Conservation (phyloP, 2,888 invertebrate species). For the Marasmarcha lunaedactyla region DNA sequence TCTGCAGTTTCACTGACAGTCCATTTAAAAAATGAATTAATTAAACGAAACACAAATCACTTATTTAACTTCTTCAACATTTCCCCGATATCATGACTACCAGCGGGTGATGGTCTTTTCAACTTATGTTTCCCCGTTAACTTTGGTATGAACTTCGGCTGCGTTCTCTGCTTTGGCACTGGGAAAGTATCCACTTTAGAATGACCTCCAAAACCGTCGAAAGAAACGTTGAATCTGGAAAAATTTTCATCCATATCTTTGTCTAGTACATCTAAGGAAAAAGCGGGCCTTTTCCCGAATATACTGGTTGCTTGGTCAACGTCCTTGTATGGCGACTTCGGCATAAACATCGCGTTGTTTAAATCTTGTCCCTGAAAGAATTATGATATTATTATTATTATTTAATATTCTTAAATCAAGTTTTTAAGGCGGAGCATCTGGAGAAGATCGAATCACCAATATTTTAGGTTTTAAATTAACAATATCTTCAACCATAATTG, state of each 20-base stretch:
- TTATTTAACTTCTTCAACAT: slow-evolving; percentile 21
- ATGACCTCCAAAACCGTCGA: slow-evolving; percentile 70
- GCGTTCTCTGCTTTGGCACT: slow-evolving; percentile 24
- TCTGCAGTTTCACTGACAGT: too few species aligned
- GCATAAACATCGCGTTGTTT: too few species aligned
- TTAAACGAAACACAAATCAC: neutral
- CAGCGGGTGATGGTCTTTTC: slow-evolving; percentile 28
- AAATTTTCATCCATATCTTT: slow-evolving; percentile 16
- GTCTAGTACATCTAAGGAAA: slow-evolving; percentile 23
- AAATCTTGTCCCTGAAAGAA: too few species aligned
- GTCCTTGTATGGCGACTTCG: too few species aligned
- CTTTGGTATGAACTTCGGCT: slow-evolving; percentile 23
- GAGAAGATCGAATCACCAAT: too few species aligned
- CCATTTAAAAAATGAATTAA: too few species aligned
- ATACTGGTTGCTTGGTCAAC: slow-evolving; percentile 31
- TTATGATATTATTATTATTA: too few species aligned
- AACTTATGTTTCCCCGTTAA: slow-evolving; percentile 37
- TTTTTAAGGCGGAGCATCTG: too few species aligned
- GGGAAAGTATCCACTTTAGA: slow-evolving; percentile 64
- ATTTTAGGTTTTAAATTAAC: too few species aligned
- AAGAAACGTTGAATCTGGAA: slow-evolving; percentile 31
- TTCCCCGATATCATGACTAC: slow-evolving; percentile 32
- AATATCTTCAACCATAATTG: too few species aligned
- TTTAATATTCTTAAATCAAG: too few species aligned
- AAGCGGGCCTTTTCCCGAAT: slow-evolving; percentile 32